Base-by-base conservation (phyloP, 2,797 vertebrate genomes). In the Delichon dasypus region DNA sequence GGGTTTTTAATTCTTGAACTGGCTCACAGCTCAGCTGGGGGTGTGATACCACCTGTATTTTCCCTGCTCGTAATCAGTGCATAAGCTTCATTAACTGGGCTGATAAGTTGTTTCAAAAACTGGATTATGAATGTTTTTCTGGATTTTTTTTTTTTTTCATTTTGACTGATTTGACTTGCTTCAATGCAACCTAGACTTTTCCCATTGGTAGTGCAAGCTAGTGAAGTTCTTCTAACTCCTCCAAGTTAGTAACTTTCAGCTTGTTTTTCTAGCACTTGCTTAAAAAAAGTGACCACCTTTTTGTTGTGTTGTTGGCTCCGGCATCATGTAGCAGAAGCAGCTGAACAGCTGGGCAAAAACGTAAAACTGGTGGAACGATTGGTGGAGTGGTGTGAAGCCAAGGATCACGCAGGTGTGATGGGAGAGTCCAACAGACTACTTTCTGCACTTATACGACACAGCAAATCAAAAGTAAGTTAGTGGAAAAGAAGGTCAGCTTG, bases 341-440 rank as follows among this genome's bases (percentile, higher is more conserved):
- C 99, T 27, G 99, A 99, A 92, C 99, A 99, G 98, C 97, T 99
- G 98, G 99, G 99, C 42, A 99, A 99, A 97, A 99, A 99, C 1
- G 95, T 97, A 79, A 99, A 98, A 76, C 97, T 99, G 97, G 99
- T 99, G 94, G 98, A 99, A 97, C 98, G 99, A 54, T 96, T 99
- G 94, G 99, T 99, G 96, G 99, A 99, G 95, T 99, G 99, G 99
- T 99, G 99, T 86, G 99, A 99, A 98, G 99, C 99, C 97, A 99
- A 99, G 98, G 99, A 99, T 85, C 99, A 99, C 0, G 99, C 99
- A 4, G 99, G 99, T 21, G 99, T 99, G 94, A 99, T 99, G 99
- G 99, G 99, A 40, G 99, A 99, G 97, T 99, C 99, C 67, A 99
- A 99, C 98, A 97, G 99, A 94, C 98, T 99, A 44, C 98, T 99